These are phyloP conservation scores for Anoura caudifer DNA, from an alignment of 2,113 vertebrate genomes.

Conservation along the genomic window DNA sequence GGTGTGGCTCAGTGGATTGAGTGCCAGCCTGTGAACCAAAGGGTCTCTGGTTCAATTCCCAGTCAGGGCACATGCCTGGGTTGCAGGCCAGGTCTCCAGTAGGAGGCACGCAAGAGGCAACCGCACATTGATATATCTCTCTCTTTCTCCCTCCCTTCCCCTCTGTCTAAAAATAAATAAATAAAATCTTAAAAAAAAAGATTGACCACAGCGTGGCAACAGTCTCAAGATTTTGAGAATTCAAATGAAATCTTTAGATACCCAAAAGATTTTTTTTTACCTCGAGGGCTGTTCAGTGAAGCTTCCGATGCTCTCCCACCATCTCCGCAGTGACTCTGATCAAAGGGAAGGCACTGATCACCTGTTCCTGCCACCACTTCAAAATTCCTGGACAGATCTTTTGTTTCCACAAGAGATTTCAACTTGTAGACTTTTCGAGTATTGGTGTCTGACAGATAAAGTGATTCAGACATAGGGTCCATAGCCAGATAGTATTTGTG, in stretches of 20 bases:
- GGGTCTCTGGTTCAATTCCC: no score
- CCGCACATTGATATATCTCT: no score
- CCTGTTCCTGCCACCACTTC: slow-evolving; percentile 97
- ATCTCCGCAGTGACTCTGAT: slow-evolving; percentile 97
- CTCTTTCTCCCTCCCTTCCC: no score
- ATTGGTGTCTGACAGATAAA: slow-evolving; percentile 97
- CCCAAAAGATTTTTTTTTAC: slow-evolving; percentile 78
- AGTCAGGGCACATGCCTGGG: no score
- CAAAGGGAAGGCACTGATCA: slow-evolving; percentile 97
- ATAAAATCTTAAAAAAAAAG: background rate
- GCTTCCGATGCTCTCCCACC: slow-evolving; percentile 93
- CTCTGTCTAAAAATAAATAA: no score
- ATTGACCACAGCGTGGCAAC: background rate
- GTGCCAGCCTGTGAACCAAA: no score
- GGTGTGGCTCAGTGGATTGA: no score
- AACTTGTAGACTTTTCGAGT: slow-evolving; percentile 94
- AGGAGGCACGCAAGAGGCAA: no score
- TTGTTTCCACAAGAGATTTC: slow-evolving; percentile 91
- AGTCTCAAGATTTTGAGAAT: no score
- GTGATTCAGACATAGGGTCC: slow-evolving; percentile 93
- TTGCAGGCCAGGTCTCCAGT: no score
- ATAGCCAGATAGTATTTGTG: slow-evolving; percentile 98
- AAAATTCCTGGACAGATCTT: slow-evolving; percentile 92
- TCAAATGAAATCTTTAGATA: background rate
- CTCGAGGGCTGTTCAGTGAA: slow-evolving; percentile 95